A percentile compares a stretch with the other conserved stretches of the same genome.
Conservation (phyloP, 2,888 invertebrate genomes). For the Tillus elongatus region DNA sequence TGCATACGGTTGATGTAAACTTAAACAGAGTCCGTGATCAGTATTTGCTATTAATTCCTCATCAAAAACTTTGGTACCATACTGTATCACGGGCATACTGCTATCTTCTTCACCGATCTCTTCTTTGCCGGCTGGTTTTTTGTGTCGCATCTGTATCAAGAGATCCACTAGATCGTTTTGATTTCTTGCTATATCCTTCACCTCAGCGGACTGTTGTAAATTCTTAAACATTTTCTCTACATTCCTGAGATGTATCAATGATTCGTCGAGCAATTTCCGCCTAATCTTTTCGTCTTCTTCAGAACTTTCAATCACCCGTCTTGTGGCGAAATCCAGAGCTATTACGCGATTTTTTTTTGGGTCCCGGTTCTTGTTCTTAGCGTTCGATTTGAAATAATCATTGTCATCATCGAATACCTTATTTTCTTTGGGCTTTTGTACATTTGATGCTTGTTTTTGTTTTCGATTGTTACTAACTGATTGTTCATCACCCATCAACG, state of each 20-base stretch:
- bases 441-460: not conserved
- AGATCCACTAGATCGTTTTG: conserved; percentile 31
- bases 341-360: conserved; percentile 35
- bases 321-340: conserved; percentile 38
- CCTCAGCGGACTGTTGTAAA: conserved; percentile 25
- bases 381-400: conserved; percentile 81
- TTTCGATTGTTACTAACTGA: conserved; percentile 49
- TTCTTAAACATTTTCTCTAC: conserved; percentile 30
- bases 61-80: conserved; percentile 33
- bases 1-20: conserved; percentile 96
- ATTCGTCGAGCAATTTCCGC: conserved; percentile 28
- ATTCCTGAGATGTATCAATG: conserved; percentile 31
- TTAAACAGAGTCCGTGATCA: conserved; percentile 71
- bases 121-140: conserved; percentile 28
- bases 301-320: conserved; percentile 32
- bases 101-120: conserved; percentile 25
- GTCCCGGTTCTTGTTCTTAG: conserved; percentile 41
- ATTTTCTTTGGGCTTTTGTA: conserved; percentile 46
- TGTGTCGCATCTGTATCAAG: conserved; percentile 33
- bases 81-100: conserved; percentile 27
- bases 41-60: conserved; percentile 33
- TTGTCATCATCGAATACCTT: conserved; percentile 88
- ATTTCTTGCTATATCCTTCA: conserved; percentile 14
- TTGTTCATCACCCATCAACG: not conserved
- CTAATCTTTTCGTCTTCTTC: conserved; percentile 31